Evolutionary conservation across 2,888 invertebrate species (phyloP).

Genomic region (Plutella xylostella): DNA sequence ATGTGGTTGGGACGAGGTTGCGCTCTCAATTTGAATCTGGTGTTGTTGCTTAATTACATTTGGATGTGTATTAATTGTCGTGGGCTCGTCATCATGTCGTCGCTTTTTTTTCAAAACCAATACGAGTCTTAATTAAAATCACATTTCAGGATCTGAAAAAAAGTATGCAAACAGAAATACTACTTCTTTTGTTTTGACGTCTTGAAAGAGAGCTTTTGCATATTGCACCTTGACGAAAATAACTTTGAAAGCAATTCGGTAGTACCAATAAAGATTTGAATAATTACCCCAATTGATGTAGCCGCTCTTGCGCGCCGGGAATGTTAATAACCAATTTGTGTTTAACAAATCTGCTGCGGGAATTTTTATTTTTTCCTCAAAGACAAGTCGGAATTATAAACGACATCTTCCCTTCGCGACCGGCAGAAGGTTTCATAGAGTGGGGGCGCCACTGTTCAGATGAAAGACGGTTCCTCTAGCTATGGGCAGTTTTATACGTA

Average conservation of each 20-base stretch:
- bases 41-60: conserved; percentile 35
- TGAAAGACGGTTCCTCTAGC: no score
- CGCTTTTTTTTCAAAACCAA: no score
- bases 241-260: neutral
- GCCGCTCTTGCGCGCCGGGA: conserved; percentile 33
- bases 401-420: conserved; percentile 31
- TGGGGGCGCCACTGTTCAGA: no score
- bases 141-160: no score
- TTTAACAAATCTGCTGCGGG: conserved; percentile 49
- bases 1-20: conserved; percentile 27
- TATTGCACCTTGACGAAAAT: neutral
- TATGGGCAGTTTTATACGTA: no score
- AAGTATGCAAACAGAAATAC: no score
- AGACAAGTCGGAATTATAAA: conserved; percentile 30
- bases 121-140: no score
- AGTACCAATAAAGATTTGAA: neutral
- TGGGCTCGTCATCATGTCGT: no score
- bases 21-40: conserved; percentile 28
- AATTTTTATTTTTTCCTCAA: conserved; percentile 19
- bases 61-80: conserved; percentile 4
- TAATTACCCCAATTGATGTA: conserved; percentile 1
- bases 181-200: no score
- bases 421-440: no score
- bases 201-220: no score
- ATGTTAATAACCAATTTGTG: conserved; percentile 67